These are phyloP conservation scores for Eulemur albifrons DNA, from an alignment of 2,797 vertebrate species.

Conservation along the genomic window DNA sequence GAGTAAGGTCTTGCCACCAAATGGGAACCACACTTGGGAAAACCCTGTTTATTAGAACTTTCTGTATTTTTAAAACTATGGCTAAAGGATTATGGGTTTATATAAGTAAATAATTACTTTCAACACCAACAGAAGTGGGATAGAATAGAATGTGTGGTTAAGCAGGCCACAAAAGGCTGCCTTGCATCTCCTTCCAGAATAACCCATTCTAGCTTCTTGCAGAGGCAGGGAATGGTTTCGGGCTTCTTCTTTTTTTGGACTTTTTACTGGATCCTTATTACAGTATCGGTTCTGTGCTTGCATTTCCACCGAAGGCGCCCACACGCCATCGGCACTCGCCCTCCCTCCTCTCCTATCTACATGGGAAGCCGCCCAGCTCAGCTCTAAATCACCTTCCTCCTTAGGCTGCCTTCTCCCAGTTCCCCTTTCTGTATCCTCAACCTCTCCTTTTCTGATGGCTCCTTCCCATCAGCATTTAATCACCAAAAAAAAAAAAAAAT, in stretches of 20 bases:
- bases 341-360: neutral
- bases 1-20: neutral
- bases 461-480: neutral
- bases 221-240: neutral
- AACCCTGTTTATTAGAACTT: neutral
- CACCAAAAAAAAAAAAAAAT: neutral
- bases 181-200: neutral
- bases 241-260: neutral
- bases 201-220: neutral
- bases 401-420: neutral
- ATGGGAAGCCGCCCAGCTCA: neutral
- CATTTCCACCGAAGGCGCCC: no score
- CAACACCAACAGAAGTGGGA: neutral
- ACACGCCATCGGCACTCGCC: no score
- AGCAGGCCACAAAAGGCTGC: neutral
- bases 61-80: neutral
- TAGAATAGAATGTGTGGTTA: neutral
- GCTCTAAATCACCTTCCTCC: neutral
- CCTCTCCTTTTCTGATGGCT: neutral
- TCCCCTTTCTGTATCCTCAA: neutral
- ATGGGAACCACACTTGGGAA: neutral
- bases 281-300: neutral
- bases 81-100: neutral
- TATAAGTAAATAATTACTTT: neutral
- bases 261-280: neutral